phyloP scores from a whole-genome alignment of 2,888 invertebrate species.

The Ctenicera cuprea region DNA sequence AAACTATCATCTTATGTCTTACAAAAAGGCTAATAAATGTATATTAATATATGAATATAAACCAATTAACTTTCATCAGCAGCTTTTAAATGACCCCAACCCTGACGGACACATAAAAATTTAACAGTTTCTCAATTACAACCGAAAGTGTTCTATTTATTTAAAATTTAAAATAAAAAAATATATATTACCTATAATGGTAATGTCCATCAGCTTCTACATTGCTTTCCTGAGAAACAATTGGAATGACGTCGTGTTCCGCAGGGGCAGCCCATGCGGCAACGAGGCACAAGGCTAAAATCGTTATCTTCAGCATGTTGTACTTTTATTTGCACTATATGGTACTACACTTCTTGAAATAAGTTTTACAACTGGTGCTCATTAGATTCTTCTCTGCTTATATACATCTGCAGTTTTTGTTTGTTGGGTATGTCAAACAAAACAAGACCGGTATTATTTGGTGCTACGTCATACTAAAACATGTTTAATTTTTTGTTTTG shows the following conservation, averaged over 20 bases:
- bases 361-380: constrained; percentile 24
- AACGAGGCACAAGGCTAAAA: constrained; percentile 43
- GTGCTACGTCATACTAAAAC: constrained; percentile 37
- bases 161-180: background rate
- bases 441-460: constrained; percentile 43
- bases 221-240: constrained; percentile 74
- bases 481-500: constrained; percentile 29
- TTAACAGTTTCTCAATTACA: too few species aligned
- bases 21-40: too few species aligned
- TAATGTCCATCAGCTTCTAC: constrained; percentile 75
- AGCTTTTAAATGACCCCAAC: too few species aligned
- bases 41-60: too few species aligned
- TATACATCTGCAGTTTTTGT: constrained; percentile 41
- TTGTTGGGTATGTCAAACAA: constrained; percentile 35
- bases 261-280: constrained; percentile 37
- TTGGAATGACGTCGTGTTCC: constrained; percentile 67
- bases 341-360: constrained; percentile 14
- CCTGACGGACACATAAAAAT: too few species aligned
- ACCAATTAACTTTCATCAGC: too few species aligned
- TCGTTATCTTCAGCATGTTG: constrained; percentile 73
- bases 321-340: constrained; percentile 48
- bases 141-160: too few species aligned
- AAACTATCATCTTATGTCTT: too few species aligned
- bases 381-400: constrained; percentile 23
- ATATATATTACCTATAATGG: constrained; percentile 72